Evolutionary conservation across 2,797 vertebrate species (phyloP), one percentile per base, ranked within the genome.

Genomic region (Furcifer pardalis): DNA sequence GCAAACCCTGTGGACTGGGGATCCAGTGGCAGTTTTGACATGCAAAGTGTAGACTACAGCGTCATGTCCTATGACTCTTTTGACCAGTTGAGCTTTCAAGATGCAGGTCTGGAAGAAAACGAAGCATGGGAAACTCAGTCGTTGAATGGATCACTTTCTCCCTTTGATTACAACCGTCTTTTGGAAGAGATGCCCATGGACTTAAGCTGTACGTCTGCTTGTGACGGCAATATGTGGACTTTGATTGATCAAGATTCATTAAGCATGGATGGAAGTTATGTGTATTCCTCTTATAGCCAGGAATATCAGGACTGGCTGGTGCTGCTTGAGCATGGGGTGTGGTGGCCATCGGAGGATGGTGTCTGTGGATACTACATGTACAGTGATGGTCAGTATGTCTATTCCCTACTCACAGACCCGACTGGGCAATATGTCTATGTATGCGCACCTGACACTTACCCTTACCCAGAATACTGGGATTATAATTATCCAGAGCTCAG

Each of bases 331-430:
- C 97, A 97, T 93, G 98, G 98, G 2, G 90, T 99, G 83, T 99
- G 99, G 99, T 99, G 98, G 97, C 97, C 97, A 72, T 98, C 98
- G 79, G 98, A 98, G 90, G 96, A 98, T 91, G 97, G 97, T 60
- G 95, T 98, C 81, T 99, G 97, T 96, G 98, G 98, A 32, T 98
- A 99, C 92, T 99, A 97, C 95, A 97, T 98, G 94, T 99, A 99
- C 90, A 97, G 97, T 69, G 98, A 99, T 92, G 97, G 96, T 83
- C 96, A 98, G 81, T 99, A 97, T 82, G 97, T 99, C 81, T 99
- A 99, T 94, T 97, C 97, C 0, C 93, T 99, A 85, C 97, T 99
- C 60, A 99, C 99, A 78, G 98, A 99, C 95, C 95, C 95, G 82
- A 96, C 96, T 81, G 98, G 98, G 9, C 96, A 98, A 85, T 98